Percentiles rank a stretch among this genome's conserved stretches.
phyloP scores from a whole-genome alignment of 2,888 invertebrate genomes.

The Drosophila percnosoma region DNA sequence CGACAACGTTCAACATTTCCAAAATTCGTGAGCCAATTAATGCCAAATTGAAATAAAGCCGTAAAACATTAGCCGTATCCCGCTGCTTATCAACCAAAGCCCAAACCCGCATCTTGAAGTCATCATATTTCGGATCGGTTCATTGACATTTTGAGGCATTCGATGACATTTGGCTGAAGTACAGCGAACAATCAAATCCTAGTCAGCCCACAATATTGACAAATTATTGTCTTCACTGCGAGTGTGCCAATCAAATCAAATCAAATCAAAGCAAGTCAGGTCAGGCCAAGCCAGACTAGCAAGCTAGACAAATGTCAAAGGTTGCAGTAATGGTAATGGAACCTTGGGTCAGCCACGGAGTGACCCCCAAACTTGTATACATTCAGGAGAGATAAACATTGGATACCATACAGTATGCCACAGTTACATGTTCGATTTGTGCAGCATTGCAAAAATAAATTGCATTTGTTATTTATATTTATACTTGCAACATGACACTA shows the following conservation, averaged over 20 bases:
- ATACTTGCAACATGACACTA: background rate
- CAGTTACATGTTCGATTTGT: background rate
- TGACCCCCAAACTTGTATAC: slow-evolving; percentile 32
- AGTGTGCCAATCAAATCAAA: slow-evolving; percentile 54
- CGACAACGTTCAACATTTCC: slow-evolving; percentile 32
- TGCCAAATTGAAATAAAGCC: slow-evolving; percentile 72
- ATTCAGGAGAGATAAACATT: background rate
- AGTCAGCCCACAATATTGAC: slow-evolving; percentile 3
- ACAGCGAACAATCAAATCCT: slow-evolving; percentile 21
- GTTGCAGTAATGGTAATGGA: slow-evolving; percentile 33
- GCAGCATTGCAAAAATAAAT: background rate
- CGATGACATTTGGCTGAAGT: slow-evolving; percentile 52
- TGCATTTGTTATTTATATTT: background rate
- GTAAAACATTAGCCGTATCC: slow-evolving; percentile 44
- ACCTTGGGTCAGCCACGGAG: slow-evolving; percentile 47
- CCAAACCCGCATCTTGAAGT: slow-evolving; percentile 26
- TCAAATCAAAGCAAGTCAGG: slow-evolving; percentile 21
- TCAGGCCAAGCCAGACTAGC: background rate
- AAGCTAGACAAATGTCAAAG: slow-evolving; percentile 59
- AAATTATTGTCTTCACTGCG: slow-evolving; percentile 5
- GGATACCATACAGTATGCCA: background rate
- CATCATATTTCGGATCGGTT: slow-evolving; percentile 33
- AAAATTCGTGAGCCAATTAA: slow-evolving; percentile 71
- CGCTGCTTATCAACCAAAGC: slow-evolving; percentile 8
- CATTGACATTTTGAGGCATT: slow-evolving; percentile 56